Evolutionary conservation across 1,140 invertebrate species (phyloP).

Genomic region (Cydia pomonella): DNA sequence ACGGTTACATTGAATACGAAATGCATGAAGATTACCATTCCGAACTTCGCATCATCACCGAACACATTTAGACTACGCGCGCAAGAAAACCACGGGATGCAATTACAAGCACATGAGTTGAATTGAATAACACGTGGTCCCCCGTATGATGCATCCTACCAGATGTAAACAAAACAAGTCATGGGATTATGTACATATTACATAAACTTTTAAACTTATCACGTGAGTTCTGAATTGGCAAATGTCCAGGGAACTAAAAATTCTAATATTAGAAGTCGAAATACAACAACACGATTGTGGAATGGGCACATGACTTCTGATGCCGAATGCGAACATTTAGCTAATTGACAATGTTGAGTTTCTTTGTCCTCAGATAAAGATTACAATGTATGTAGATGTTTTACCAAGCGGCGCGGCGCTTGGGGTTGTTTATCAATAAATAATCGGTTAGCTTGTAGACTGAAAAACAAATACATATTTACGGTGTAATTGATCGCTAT

Average conservation of each 20-base stretch:
- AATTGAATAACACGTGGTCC: neutral
- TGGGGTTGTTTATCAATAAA: conserved; percentile 48
- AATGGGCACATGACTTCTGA: conserved; percentile 71
- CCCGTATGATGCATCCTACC: neutral
- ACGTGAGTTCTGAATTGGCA: conserved; percentile 66
- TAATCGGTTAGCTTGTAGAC: neutral
- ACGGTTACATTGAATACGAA: neutral
- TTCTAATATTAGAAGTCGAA: conserved; percentile 76
- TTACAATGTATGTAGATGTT: conserved; percentile 1
- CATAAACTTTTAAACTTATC: conserved; percentile 51
- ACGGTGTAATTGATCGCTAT: neutral
- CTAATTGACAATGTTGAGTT: conserved; percentile 25
- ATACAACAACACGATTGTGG: conserved; percentile 64
- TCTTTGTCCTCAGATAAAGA: neutral
- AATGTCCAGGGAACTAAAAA: conserved; percentile 72
- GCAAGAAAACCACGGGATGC: neutral
- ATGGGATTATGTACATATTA: conserved; percentile 35
- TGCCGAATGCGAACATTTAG: conserved; percentile 36
- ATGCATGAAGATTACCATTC: neutral
- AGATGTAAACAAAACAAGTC: conserved; percentile 40
- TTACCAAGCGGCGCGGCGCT: conserved; percentile 44
- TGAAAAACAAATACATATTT: conserved; percentile 8
- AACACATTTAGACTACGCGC: conserved; percentile 4
- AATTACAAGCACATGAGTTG: conserved; percentile 16
- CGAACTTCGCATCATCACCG: neutral